Base-by-base conservation (phyloP, 2,113 vertebrate genomes). In the Actenoides lindsayi region DNA sequence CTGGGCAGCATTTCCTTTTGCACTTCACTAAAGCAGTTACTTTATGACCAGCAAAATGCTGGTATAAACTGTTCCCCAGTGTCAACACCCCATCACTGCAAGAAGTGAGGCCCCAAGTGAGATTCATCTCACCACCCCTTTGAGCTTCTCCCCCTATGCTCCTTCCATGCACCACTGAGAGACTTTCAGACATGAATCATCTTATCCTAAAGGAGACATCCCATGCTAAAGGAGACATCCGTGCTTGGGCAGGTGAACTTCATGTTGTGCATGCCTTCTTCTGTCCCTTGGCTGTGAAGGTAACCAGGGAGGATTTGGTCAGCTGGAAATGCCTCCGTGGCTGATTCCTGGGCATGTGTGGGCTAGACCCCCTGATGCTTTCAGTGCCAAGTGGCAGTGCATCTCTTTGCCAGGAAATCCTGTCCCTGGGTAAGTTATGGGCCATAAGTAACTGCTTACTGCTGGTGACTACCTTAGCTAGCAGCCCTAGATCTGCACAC, bases 61-160 rank as follows among this genome's bases (percentile, higher is more conserved):
- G 39, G 7, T 64, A 9, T 41, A 59, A 83, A 44, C 33, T 1
- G 0, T 50, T 70, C n/a, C 23, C 33, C 0, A 1, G 5, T 70
- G 35, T 37, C 41, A 35, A 8, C 23, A 19, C 3, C 62, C 33
- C 39, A 19, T 13, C 16, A 4, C 2, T 28, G 59, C 27, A 42
- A 77, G 39, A 71, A n/a, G 27, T 63, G 54, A 76, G n/a, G 35
- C 42, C 28, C n/a, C 12, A 51, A 35, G 10, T 37, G 37, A 48
- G 27, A 48, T 50, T 37, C n/a, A 21, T 9, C 62, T 89, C 63
- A 27, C 23, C 37, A 44, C 5, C 23, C 16, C 13, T 14, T 9
- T 42, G 23, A 79, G 20, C 19, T 53, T 48, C 13, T 69, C 16
- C 31, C 16, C 1, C 27, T 37, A 0, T 35, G 6, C 30, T 85